Conservation (phyloP, 2,113 vertebrate genomes). For the Barnardius zonarius region DNA sequence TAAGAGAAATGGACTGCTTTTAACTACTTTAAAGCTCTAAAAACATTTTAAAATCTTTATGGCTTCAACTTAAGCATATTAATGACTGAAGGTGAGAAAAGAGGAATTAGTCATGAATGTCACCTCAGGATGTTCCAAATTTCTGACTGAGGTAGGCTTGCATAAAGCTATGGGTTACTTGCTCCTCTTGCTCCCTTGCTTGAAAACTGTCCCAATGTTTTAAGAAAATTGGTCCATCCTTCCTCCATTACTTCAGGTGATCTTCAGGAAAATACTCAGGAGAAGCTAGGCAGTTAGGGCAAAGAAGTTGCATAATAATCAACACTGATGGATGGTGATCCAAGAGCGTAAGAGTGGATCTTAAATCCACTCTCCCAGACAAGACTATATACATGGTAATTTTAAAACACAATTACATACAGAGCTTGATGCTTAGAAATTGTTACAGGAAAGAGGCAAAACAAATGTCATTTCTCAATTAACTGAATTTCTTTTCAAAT, state of each 20-base stretch:
- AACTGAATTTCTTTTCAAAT: neutral
- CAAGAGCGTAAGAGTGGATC: neutral
- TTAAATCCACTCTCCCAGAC: neutral
- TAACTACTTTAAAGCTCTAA: neutral
- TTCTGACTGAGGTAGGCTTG: neutral
- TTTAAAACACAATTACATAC: neutral
- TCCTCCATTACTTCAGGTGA: neutral
- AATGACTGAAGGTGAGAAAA: neutral
- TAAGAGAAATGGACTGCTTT: neutral
- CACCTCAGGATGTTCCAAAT: neutral
- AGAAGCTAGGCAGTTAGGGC: neutral
- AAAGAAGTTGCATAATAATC: neutral
- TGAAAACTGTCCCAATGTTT: neutral
- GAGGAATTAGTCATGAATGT: neutral
- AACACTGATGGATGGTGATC: neutral
- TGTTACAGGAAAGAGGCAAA: neutral
- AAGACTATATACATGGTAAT: neutral
- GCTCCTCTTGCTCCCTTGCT: neutral
- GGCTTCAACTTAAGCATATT: neutral
- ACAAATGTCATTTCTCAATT: neutral
- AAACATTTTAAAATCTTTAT: neutral
- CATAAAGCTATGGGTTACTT: neutral
- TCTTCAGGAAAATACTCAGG: neutral
- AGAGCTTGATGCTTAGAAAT: neutral
- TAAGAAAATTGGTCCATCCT: neutral